Percentiles rank a stretch among this genome's conserved stretches.
These are phyloP conservation scores for Tanytarsus gracilentus DNA, from an alignment of 2,888 invertebrate species.

Conservation along the genomic window DNA sequence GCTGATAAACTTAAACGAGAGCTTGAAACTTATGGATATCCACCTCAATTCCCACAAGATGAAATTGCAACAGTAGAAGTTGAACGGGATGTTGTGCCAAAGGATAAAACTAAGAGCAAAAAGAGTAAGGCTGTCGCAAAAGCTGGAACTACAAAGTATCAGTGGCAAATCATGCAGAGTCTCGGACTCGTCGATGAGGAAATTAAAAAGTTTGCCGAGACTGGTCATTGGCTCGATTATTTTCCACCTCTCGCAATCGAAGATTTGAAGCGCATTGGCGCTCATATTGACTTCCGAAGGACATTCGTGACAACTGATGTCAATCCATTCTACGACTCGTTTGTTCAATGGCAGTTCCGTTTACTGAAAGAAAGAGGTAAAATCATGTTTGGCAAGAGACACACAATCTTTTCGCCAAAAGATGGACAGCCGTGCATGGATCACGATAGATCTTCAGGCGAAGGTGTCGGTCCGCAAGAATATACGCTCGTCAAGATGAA, in stretches of 20 bases:
- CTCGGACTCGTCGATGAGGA: slow-evolving; percentile 85
- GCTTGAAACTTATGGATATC: slow-evolving; percentile 83
- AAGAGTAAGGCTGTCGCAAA: slow-evolving; percentile 95
- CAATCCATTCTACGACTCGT: slow-evolving; percentile 96
- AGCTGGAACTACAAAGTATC: slow-evolving; percentile 78
- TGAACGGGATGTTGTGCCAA: slow-evolving; percentile 54
- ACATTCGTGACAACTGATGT: slow-evolving; percentile 98
- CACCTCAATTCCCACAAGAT: slow-evolving; percentile 75
- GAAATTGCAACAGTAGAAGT: slow-evolving; percentile 44
- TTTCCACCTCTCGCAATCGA: slow-evolving; percentile 84
- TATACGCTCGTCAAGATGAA: slow-evolving; percentile 95
- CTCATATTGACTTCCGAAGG: slow-evolving; percentile 94
- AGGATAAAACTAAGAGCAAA: slow-evolving; percentile 88
- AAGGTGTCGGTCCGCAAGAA: slow-evolving; percentile 97
- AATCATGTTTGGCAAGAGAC: slow-evolving; percentile 92
- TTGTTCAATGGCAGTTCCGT: slow-evolving; percentile 93
- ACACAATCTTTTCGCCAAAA: slow-evolving; percentile 91
- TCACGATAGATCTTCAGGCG: slow-evolving; percentile 91
- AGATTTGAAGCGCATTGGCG: slow-evolving; percentile 82
- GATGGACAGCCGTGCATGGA: slow-evolving; percentile 99
- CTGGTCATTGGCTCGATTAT: slow-evolving; percentile 89
- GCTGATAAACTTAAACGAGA: slow-evolving; percentile 95
- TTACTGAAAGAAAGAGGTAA: slow-evolving; percentile 78
- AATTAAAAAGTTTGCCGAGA: slow-evolving; percentile 84
- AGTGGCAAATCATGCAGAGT: slow-evolving; percentile 98